Evolutionary conservation across 2,113 vertebrate species (phyloP), one percentile per base, ranked within the genome.

Genomic region (Oceanodroma tethys): DNA sequence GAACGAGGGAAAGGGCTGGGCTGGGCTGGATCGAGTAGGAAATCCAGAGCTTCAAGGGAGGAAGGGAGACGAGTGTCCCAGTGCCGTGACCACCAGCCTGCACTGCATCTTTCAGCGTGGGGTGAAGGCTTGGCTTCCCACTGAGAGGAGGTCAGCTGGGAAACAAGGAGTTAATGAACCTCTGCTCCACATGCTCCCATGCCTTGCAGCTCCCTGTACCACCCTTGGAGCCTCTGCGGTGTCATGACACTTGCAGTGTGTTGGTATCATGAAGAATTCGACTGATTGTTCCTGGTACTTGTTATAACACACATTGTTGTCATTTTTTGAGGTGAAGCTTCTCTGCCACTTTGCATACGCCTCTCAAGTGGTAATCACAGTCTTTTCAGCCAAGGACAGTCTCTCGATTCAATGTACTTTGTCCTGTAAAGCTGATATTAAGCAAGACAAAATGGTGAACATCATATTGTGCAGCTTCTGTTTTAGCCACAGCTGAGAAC

Each of bases 381-480:
- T 29, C 25, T 52, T 87, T 71, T 48, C 76, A 91, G 79, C 43
- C 74, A 90, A 93, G 62, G 45, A 93, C 78, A 95, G n/a, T 40
- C 63, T 92, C 74, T 89, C 27, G 0, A 59, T 67, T 95, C 75
- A 25, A 29, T 59, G 62, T 66, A 50, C 48, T 80, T 94, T 84
- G 72, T 97, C 88, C 86, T 81, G 86, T 78, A 90, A 90, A 92
- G 63, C 75, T 81, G 59, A 80, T 78, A 63, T 95, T 93, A 95
- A 88, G 75, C 50, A 68, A 83, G 56, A 79, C 55, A 92, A 91
- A 86, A 95, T 75, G 76, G 91, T 91, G 93, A 95, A 36, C 40
- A n/a, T 96, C 86, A 80, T 95, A 90, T 94, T 95, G 82, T 81
- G 42, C 86, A 70, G 80, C 94, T 97, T 95, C 88, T 96, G 95